Evolutionary conservation across 2,797 vertebrate species (phyloP).

Genomic region (Fringilla coelebs): DNA sequence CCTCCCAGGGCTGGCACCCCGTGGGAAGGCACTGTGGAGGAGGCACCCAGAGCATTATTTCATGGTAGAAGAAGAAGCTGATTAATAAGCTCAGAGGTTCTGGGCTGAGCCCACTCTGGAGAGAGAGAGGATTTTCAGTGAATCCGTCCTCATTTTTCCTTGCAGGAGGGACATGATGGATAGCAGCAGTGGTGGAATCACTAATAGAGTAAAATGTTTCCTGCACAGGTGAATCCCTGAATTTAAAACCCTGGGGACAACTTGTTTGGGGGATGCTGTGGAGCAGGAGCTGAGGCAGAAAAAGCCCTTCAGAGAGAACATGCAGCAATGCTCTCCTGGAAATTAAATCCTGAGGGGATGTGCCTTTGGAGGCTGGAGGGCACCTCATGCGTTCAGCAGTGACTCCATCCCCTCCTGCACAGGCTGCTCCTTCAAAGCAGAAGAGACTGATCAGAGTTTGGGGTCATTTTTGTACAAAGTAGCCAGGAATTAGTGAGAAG

Average conservation of each 20-base stretch:
- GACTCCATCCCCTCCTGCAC: background rate
- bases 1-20: background rate
- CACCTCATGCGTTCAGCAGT: background rate
- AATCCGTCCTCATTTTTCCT: background rate
- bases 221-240: background rate
- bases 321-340: fast-evolving
- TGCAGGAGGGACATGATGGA: background rate
- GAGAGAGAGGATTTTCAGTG: background rate
- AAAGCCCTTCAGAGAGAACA: background rate
- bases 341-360: background rate
- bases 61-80: background rate
- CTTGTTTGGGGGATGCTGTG: background rate
- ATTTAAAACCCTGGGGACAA: background rate
- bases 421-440: background rate
- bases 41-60: background rate
- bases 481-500: background rate
- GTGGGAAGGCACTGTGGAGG: background rate
- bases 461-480: background rate
- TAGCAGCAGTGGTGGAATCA: background rate
- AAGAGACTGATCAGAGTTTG: background rate
- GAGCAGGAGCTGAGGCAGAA: background rate
- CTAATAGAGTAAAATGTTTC: background rate
- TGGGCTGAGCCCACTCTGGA: background rate
- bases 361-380: background rate
- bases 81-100: background rate